A percentile compares a stretch with the other conserved stretches of the same genome.
phyloP scores from a whole-genome alignment of 2,888 invertebrate genomes.

The Gymnocheta viridis region DNA sequence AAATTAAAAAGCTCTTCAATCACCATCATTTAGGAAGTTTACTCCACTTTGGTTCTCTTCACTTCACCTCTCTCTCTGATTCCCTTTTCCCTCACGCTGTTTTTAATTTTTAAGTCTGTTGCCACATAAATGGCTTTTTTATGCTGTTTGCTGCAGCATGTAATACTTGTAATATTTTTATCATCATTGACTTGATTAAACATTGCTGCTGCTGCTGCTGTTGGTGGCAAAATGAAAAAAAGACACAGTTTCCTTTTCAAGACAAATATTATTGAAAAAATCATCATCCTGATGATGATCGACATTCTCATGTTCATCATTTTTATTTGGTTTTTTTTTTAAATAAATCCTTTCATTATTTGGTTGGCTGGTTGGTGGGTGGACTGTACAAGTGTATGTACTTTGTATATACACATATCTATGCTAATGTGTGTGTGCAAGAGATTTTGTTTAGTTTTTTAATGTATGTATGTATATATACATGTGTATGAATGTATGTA shows the following conservation, averaged over 20 bases:
- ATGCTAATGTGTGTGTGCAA: background rate
- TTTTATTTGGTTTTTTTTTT: slow-evolving; percentile 41
- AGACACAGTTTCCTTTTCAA: slow-evolving; percentile 31
- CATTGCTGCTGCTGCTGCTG: slow-evolving; percentile 1
- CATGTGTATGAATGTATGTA: slow-evolving; percentile 1
- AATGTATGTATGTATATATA: background rate
- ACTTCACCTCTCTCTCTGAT: background rate
- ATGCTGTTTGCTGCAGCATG: slow-evolving; percentile 32
- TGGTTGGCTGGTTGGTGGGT: background rate
- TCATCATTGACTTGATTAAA: slow-evolving; percentile 59
- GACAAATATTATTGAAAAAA: slow-evolving; percentile 17
- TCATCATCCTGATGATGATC: slow-evolving; percentile 41
- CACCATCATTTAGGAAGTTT: slow-evolving; percentile 35
- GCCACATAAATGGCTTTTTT: background rate
- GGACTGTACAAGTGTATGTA: background rate
- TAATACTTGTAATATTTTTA: slow-evolving; percentile 57
- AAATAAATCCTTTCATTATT: slow-evolving; percentile 51
- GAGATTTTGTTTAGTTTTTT: slow-evolving; percentile 27
- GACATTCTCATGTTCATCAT: slow-evolving; percentile 39
- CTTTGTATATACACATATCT: background rate
- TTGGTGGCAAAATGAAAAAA: background rate
- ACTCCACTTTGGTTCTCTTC: background rate
- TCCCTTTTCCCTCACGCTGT: background rate
- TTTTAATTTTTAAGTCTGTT: background rate
- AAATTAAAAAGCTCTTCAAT: slow-evolving; percentile 57